Evolutionary conservation across 2,797 vertebrate species (phyloP).

Genomic region (Squalus acanthias): DNA sequence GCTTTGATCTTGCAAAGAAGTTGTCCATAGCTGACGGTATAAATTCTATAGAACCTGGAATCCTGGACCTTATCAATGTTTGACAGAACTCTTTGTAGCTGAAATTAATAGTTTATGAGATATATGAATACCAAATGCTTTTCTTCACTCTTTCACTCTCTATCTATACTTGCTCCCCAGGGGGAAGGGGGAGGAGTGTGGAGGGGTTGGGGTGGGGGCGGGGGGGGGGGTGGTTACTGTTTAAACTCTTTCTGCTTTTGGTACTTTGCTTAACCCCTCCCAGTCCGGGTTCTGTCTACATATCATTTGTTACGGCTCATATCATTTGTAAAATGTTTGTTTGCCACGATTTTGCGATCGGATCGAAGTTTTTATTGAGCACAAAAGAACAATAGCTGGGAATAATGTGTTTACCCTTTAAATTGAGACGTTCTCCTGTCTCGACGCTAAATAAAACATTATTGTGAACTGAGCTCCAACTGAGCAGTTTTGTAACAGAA

Average conservation of each 20-base stretch:
- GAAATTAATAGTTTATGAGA: constrained; percentile 37
- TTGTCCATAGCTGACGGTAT: constrained; percentile 33
- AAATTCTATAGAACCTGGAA: constrained; percentile 31
- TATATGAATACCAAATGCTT: constrained; percentile 39
- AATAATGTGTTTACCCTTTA: not conserved
- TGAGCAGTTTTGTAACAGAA: constrained; percentile 20
- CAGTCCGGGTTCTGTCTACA: not conserved
- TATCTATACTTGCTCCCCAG: not conserved
- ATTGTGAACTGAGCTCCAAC: not conserved
- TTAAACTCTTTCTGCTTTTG: constrained; percentile 18
- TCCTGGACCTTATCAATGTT: constrained; percentile 38
- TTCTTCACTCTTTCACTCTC: constrained; percentile 28
- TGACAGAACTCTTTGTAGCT: constrained; percentile 38
- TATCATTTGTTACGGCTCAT: too few relatives aligned
- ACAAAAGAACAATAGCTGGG: not conserved
- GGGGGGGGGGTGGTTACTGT: not conserved
- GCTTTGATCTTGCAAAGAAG: constrained; percentile 37
- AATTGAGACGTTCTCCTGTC: not conserved
- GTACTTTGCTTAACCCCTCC: constrained; percentile 14
- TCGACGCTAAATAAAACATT: not conserved
- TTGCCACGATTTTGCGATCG: not conserved
- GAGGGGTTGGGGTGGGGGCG: too few relatives aligned
- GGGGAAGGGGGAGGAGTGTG: not conserved
- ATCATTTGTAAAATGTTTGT: not conserved
- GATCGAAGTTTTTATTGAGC: not conserved